Base-by-base conservation (phyloP, 2,113 vertebrate species). In the Muntiacus reevesi region DNA sequence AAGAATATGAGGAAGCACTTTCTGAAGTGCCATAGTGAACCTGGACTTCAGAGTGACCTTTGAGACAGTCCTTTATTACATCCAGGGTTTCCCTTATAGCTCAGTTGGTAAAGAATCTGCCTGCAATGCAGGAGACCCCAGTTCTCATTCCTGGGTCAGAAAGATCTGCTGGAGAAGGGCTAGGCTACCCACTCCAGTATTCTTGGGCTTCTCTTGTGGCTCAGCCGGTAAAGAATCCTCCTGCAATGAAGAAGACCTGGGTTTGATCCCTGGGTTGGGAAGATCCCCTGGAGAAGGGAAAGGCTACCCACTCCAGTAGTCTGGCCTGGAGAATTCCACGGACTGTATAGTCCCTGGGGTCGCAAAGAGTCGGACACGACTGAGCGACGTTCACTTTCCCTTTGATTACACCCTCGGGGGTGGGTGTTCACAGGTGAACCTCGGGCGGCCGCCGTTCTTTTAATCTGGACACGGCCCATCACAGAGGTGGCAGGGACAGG, bases 61-160 rank as follows among this genome's bases (percentile, higher is more conserved):
- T 15, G 54, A 79, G 36, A 71, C 27, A 2, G n/a, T 36, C n/a
- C 62, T 45, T 82, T 8, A 14, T 5, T 8, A 64, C 0, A 19
- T 27, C n/a, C n/a, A 40, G 19, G 67, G 2, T 11, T 71, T 40
- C 67, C 17, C 67, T 40, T 2, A 40, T 13, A 11, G n/a, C 19
- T 74, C 67, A 74, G 67, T 3, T 74, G 67, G 67, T 71, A 71
- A 71, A 71, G 17, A 71, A 71, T 23, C 19, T 1, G 3, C 67
- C 19, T 71, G 67, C n/a, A 71, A 23, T 36, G 67, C 17, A 23
- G 67, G n/a, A 40, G n/a, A 71, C 67, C 67, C 19, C 2, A 4
- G 64, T 36, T 36, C n/a, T 10, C 47, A 36, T 36, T 11, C 9
- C 17, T 71, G n/a, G 17, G n/a, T 40, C 0, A 0, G 67, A n/a